Evolutionary conservation across 2,113 vertebrate species (phyloP).

Genomic region (Burhinus bistriatus): DNA sequence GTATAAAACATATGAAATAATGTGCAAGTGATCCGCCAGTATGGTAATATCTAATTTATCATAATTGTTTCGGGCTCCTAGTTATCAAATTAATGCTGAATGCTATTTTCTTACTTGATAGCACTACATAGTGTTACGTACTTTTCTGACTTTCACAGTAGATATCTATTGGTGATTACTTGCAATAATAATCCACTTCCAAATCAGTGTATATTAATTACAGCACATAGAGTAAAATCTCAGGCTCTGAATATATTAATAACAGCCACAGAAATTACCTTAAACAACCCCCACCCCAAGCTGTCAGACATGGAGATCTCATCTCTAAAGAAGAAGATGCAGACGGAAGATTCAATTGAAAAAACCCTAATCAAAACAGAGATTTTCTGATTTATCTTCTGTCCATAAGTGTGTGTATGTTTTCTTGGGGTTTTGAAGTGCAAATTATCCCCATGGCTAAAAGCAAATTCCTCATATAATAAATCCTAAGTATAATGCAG

Average conservation of each 20-base stretch:
- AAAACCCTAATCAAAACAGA: neutral
- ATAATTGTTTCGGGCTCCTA: neutral
- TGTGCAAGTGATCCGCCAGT: neutral
- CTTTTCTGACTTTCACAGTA: neutral
- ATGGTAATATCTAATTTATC: neutral
- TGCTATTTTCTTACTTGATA: neutral
- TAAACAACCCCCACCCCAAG: fast-evolving
- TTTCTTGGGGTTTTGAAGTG: neutral
- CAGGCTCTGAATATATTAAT: neutral
- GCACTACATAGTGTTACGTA: neutral
- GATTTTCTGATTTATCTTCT: neutral
- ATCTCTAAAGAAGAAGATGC: neutral
- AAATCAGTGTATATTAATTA: neutral
- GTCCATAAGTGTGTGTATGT: fast-evolving
- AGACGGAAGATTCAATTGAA: neutral
- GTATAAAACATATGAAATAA: neutral
- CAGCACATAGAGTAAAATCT: neutral
- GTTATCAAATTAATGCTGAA: neutral
- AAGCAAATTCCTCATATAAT: neutral
- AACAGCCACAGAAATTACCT: neutral
- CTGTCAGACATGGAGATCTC: neutral
- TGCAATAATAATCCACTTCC: neutral
- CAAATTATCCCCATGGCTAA: neutral
- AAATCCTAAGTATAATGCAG: neutral
- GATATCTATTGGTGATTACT: neutral